Evolutionary conservation across 2,888 invertebrate species (phyloP), one percentile per base, ranked within the genome.

Genomic region (Rhagonycha lutea): DNA sequence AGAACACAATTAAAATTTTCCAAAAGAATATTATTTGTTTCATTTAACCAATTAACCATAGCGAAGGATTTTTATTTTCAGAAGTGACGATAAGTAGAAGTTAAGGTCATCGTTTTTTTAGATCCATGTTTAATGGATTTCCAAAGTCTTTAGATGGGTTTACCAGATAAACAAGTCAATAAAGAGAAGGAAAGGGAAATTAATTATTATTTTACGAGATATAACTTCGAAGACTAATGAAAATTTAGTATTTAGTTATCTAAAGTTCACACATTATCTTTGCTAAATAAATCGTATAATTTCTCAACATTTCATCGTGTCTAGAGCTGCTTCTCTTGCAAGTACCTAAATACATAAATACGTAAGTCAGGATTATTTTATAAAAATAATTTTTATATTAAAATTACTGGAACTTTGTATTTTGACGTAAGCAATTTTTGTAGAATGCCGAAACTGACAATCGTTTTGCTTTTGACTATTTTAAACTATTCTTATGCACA

Each of bases 111-210:
- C 71, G 47, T 47, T 61, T 71, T 62, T 29, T 28, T 32, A 71
- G 63, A 74, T 63, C 23, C 24, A 5, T 68, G 47, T 74, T 69
- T 69, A 61, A n/a, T 72, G 67, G 72, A 76, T 75, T 73, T 68
- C 78, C 71, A 72, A 68, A 62, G 18, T 73, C 26, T 70, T 69
- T 32, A 74, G 75, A 76, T 76, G 78, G 78, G 76, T 76, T 78
- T 78, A 71, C 75, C 74, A 75, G 69, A 74, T 73, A 78, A 73
- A 70, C 61, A 63, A 65, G 69, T 69, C 69, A 63, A 4, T 32
- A 28, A 14, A 14, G 12, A 11, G 29, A 23, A 24, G 78, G 32
- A 69, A 71, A 73, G 72, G 72, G 68, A 70, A 63, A 12, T 29
- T 47, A 12, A 76, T 69, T 60, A 72, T 65, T 70, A 70, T 61